Base-by-base conservation (phyloP, 2,797 vertebrate genomes). In the Poeciliopsis gracilis region DNA sequence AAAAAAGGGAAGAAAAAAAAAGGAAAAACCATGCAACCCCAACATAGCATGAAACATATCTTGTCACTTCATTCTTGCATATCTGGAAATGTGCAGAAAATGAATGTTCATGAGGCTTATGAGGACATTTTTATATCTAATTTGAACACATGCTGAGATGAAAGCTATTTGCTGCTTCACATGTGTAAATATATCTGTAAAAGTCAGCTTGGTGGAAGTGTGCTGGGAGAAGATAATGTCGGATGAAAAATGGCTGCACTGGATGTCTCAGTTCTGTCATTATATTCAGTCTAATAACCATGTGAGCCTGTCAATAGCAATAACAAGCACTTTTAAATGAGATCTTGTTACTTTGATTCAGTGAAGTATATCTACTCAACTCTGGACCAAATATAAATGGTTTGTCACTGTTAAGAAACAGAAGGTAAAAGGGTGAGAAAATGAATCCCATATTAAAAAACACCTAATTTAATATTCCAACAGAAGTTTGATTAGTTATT, bases 111-210 rank as follows among this genome's bases (percentile, higher is more conserved):
- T 49, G 43, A 38, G 59, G 30, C 49, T 66, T 41, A 75, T 46
- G 28, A 71, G 67, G 15, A 71, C 13, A 10, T 46, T 75, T 75
- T 13, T 25, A n/a, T 51, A 33, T 72, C 46, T 51, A 49, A 51
- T 72, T 33, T 72, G 46, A 72, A 72, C 71, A 72, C 46, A 49
- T 72, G 71, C 71, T 72, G 28, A 51, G 45, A 11, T 23, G 28
- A 33, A 33, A 47, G 46, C 46, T 20, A 55, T 38, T 49, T 41
- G 33, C 23, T 36, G 49, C 72, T 41, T 74, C 38, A 41, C 51
- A 38, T 57, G 23, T 57, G 38, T 46, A 74, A 55, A 74, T 74
- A 46, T 41, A 57, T 74, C 73, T 57, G 38, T 41, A 18, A 59
- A 55, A 74, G 38, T 41, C 53, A 57, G 73, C 38, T 41, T 10